phyloP scores from a whole-genome alignment of 2,113 vertebrate genomes.

The Rutilus rutilus region DNA sequence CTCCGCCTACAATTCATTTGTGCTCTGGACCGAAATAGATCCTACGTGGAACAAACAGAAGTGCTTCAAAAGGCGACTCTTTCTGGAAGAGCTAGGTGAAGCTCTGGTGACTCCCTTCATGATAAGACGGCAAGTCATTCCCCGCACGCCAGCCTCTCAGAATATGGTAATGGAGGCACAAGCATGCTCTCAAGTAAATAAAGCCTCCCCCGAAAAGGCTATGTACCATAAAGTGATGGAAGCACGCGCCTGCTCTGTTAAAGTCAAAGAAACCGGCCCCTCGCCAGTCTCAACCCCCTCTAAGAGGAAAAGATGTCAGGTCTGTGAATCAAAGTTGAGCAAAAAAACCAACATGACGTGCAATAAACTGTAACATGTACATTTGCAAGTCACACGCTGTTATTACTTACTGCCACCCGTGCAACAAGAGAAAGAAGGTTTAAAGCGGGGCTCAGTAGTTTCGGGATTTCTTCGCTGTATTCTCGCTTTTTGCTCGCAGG shows the following conservation, averaged over 20 bases:
- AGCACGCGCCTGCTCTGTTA: not conserved
- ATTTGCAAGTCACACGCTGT: constrained; percentile 31
- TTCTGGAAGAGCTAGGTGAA: constrained; percentile 37
- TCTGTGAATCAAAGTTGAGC: not conserved
- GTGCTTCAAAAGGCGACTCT: not conserved
- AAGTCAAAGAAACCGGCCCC: not conserved
- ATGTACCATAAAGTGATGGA: not conserved
- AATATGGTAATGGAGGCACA: constrained; percentile 11
- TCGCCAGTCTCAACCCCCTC: not conserved
- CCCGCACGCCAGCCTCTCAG: not conserved
- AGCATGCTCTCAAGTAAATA: not conserved
- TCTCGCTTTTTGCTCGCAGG: too few species aligned
- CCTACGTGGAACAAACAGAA: not conserved
- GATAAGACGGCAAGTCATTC: not conserved
- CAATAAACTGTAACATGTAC: constrained; percentile 19
- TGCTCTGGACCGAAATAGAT: constrained; percentile 30
- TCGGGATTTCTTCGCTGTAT: too few species aligned
- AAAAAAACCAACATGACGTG: constrained; percentile 2
- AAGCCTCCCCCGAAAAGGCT: not conserved
- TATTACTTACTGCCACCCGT: constrained; percentile 14
- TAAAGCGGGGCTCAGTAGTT: too few species aligned
- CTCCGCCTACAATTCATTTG: constrained; percentile 44
- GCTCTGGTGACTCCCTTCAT: constrained; percentile 18
- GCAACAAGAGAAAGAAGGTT: not conserved
- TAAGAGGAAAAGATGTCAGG: constrained; percentile 35